Evolutionary conservation across 92 coral and sea anemone species (phyloP), one percentile per base, ranked within the genome.

Genomic region (Epizoanthus fatuus): DNA sequence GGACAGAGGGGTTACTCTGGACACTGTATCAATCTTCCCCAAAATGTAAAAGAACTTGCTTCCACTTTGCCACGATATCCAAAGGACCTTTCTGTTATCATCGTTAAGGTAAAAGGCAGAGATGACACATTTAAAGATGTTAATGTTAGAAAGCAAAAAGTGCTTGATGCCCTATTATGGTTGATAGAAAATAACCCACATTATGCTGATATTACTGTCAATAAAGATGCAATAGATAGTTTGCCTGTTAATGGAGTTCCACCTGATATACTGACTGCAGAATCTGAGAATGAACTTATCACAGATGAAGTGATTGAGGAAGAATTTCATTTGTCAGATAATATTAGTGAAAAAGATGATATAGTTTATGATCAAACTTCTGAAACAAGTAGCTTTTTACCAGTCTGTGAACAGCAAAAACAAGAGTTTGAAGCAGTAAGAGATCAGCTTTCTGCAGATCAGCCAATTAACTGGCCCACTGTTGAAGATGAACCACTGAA

Each of bases 51-150:
- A 53, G 87, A 72, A 39, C 87, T 87, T 72, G 91, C 87, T 20
- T 7, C 58, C 13, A 0, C 37, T 59, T 81, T 87, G 87, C 91
- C 91, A 58, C 57, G 91, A 74, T 87, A 87, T 66, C 68, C 91
- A 6, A 87, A 72, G 32, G 83, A 87, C 38, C 37, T 87, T 39
- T n/a, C 91, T 73, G 42, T 87, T 3, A 87, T 87, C 49, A 63
- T 81, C 12, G 87, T 87, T 45, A 81, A 87, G 22, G 62, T 87
- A 47, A 87, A 22, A 22, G 25, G 25, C 25, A 22, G 25, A 22
- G 25, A 22, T 22, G 25, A 22, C 25, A 22, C 25, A 22, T 22
- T 22, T 22, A 22, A 22, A 22, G 25, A 22, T 22, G 91, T 80
- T 2, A 81, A 55, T 29, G 81, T 87, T 19, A 39, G 87, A 58